Conservation (phyloP, 2,888 invertebrate genomes). For the Automeris io region DNA sequence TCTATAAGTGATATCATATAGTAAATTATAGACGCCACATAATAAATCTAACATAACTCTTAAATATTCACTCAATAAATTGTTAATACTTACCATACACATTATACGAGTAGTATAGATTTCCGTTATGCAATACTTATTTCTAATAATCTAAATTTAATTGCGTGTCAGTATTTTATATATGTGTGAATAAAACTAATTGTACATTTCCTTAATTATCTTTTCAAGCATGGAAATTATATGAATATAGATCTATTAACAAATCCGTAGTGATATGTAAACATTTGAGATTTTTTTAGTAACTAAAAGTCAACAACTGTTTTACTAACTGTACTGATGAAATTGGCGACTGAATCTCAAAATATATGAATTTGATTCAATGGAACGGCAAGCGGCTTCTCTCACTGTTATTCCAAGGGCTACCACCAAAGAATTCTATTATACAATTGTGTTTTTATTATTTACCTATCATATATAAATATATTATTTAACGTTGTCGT, state of each 20-base stretch:
- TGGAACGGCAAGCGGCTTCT: slow-evolving; percentile 75
- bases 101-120: too few species aligned
- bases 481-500: slow-evolving; percentile 8
- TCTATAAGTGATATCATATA: too few species aligned
- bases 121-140: too few species aligned
- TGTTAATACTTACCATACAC: too few species aligned
- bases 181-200: neutral
- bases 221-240: neutral
- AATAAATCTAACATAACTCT: too few species aligned
- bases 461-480: slow-evolving; percentile 36
- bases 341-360: slow-evolving; percentile 78
- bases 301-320: slow-evolving; percentile 13
- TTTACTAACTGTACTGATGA: slow-evolving; percentile 61
- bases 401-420: slow-evolving; percentile 72
- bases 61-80: too few species aligned
- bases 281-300: neutral
- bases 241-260: too few species aligned
- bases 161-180: slow-evolving; percentile 1
- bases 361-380: slow-evolving; percentile 78
- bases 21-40: too few species aligned
- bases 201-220: neutral
- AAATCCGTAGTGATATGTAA: too few species aligned
- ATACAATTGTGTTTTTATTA: slow-evolving; percentile 46
- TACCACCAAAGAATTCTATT: slow-evolving; percentile 70
- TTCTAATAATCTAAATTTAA: too few species aligned